Percentiles rank a stretch among this genome's conserved stretches.
Evolutionary conservation across 2,113 vertebrate genomes (phyloP).

Genomic region (Spea multiplicata): DNA sequence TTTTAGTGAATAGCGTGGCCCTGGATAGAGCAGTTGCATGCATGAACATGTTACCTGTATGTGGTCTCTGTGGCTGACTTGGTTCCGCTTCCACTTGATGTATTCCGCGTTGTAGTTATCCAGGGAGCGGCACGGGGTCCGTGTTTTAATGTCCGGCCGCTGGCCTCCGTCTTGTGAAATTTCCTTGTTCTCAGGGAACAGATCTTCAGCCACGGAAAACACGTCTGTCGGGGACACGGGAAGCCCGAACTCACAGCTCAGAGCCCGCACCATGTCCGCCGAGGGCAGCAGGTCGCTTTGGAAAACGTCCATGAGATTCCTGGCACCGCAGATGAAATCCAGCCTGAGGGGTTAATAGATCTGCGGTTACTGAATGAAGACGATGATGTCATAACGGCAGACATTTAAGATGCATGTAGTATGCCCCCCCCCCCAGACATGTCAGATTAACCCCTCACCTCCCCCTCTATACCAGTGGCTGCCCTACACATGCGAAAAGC

Average conservation of each 20-base stretch:
- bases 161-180: background rate
- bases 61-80: conserved; percentile 45
- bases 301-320: conserved; percentile 64
- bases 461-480: too few species aligned
- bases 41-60: conserved; percentile 59
- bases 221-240: conserved; percentile 52
- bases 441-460: too few species aligned
- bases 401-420: too few species aligned
- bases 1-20: too few species aligned
- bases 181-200: background rate
- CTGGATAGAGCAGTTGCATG: too few species aligned
- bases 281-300: conserved; percentile 71
- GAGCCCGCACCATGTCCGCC: conserved; percentile 67
- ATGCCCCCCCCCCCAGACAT: too few species aligned
- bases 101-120: conserved; percentile 55
- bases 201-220: background rate
- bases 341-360: conserved; percentile 60
- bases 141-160: conserved; percentile 8
- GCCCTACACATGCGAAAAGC: too few species aligned
- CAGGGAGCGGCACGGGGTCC: background rate
- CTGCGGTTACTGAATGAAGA: background rate
- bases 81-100: conserved; percentile 50
- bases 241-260: conserved; percentile 66
- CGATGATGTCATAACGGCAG: background rate
- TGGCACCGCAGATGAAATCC: conserved; percentile 59